Evolutionary conservation across 1,140 invertebrate species (phyloP).

Genomic region (Drepana arcuata): DNA sequence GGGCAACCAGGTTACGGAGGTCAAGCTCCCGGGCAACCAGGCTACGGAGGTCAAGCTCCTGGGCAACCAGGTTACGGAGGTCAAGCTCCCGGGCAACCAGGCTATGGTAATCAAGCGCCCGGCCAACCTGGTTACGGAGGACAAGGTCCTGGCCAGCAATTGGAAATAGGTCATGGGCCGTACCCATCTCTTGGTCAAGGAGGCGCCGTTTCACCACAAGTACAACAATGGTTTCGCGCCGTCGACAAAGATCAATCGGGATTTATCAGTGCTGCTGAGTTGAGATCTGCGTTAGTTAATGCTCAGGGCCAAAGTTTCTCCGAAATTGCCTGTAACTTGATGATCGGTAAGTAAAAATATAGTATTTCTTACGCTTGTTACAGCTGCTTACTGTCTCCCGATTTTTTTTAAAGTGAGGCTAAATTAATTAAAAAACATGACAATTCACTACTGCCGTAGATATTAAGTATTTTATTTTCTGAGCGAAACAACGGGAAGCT

Average conservation of each 20-base stretch:
- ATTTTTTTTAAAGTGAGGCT: too few relatives aligned
- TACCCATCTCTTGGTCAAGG: slow-evolving; percentile 52
- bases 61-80: background rate
- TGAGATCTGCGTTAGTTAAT: slow-evolving; percentile 88
- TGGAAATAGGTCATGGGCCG: slow-evolving; percentile 59
- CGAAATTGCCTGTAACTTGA: slow-evolving; percentile 87
- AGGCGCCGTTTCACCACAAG: slow-evolving; percentile 73
- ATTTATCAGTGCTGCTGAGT: slow-evolving; percentile 83
- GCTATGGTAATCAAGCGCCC: too few relatives aligned
- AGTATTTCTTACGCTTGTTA: too few relatives aligned
- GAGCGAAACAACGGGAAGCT: too few relatives aligned
- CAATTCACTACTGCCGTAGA: too few relatives aligned
- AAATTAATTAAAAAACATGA: too few relatives aligned
- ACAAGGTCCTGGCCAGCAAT: slow-evolving; percentile 12
- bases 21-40: background rate
- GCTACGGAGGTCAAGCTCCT: background rate
- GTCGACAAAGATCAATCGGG: slow-evolving; percentile 88
- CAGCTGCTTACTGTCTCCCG: too few relatives aligned
- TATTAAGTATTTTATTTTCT: too few relatives aligned
- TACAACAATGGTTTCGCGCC: slow-evolving; percentile 86
- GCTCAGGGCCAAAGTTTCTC: slow-evolving; percentile 90
- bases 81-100: slow-evolving; percentile 6
- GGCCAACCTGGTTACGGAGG: slow-evolving; percentile 14
- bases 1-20: background rate
- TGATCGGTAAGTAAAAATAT: slow-evolving; percentile 91